These are phyloP conservation scores for Polyommatus iphigenia DNA, from an alignment of 2,888 invertebrate genomes.

Conservation along the genomic window DNA sequence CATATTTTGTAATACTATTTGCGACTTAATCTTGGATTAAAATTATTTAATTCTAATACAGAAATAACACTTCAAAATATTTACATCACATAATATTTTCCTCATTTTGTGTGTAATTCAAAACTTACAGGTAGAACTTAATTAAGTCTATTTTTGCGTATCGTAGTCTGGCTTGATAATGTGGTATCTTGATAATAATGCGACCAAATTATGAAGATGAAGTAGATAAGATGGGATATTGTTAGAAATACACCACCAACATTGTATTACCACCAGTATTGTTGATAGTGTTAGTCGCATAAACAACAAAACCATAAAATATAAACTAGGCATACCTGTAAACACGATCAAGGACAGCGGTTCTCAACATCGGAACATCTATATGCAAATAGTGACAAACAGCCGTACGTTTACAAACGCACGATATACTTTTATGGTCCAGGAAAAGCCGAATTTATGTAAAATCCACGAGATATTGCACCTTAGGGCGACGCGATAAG, in stretches of 20 bases:
- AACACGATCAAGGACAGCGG: slow-evolving; percentile 36
- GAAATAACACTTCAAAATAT: too few species aligned
- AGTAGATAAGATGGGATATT: not conserved
- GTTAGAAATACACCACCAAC: not conserved
- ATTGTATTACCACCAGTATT: not conserved
- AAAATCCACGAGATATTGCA: slow-evolving; percentile 40
- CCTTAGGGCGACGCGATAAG: slow-evolving; percentile 43
- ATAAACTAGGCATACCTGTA: slow-evolving; percentile 35
- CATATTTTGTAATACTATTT: too few species aligned
- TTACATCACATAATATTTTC: too few species aligned
- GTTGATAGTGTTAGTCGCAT: not conserved
- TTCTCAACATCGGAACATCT: slow-evolving; percentile 51
- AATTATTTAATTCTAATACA: too few species aligned
- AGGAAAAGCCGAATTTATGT: slow-evolving; percentile 67
- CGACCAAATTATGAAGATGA: not conserved
- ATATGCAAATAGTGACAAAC: slow-evolving; percentile 79
- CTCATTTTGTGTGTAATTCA: too few species aligned
- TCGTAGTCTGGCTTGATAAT: too few species aligned
- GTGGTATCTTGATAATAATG: too few species aligned
- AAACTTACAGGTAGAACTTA: too few species aligned
- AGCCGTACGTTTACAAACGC: slow-evolving; percentile 74
- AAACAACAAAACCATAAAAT: slow-evolving; percentile 17
- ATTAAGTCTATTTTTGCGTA: too few species aligned
- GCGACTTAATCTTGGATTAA: too few species aligned
- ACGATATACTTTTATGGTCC: slow-evolving; percentile 77